Conservation (phyloP, 2,888 invertebrate species). For the Heliconius sara region DNA sequence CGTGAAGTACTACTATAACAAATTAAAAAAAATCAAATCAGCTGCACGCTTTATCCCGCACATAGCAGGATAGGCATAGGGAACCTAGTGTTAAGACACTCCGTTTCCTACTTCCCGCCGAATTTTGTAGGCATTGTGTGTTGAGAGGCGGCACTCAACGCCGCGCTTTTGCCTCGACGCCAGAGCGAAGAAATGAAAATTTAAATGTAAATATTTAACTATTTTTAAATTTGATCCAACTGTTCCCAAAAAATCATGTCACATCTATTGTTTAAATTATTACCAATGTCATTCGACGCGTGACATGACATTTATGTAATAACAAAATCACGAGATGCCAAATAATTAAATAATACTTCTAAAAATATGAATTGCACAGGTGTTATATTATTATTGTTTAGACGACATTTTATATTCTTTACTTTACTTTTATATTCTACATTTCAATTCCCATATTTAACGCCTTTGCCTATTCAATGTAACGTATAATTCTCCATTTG, state of each 20-base stretch:
- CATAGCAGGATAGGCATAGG: no score
- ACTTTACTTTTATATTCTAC: background rate
- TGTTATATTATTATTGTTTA: background rate
- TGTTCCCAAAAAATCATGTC: background rate
- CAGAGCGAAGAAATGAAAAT: no score
- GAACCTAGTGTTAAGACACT: no score
- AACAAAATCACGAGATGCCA: constrained; percentile 37
- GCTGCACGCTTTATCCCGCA: no score
- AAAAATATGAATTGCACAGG: constrained; percentile 28
- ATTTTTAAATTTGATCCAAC: no score
- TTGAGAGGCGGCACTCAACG: no score
- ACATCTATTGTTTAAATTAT: constrained; percentile 33
- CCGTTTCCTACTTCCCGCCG: no score
- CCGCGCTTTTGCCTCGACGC: no score
- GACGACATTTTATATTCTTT: background rate
- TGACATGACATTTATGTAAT: constrained; percentile 33
- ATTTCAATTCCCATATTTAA: constrained; percentile 4
- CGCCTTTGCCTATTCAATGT: constrained; percentile 26
- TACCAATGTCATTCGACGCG: constrained; percentile 31
- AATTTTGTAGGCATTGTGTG: no score
- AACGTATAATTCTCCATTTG: constrained; percentile 41
- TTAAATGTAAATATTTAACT: no score
- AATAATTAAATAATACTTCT: constrained; percentile 34
- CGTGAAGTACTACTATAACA: no score
- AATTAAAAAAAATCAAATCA: no score